Conservation (phyloP, 1,140 invertebrate genomes). For the Drosophila aff. region DNA sequence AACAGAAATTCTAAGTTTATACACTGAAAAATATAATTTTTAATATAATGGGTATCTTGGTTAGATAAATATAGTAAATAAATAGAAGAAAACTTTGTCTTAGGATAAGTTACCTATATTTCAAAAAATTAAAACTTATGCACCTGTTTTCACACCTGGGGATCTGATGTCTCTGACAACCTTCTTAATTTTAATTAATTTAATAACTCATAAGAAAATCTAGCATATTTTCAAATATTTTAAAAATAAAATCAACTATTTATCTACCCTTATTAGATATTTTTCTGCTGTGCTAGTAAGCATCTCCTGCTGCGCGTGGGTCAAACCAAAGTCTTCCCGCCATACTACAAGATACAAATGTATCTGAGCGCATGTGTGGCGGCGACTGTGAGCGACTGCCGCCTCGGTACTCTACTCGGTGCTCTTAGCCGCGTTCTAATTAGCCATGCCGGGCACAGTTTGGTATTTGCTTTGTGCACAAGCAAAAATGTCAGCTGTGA, state of each 20-base stretch:
- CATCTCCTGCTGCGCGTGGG: conserved; percentile 49
- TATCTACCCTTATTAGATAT: not conserved
- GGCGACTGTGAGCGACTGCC: conserved; percentile 22
- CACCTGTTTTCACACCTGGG: too few species aligned
- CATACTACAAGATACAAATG: conserved; percentile 43
- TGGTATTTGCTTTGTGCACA: conserved; percentile 76
- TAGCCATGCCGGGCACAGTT: conserved; percentile 78
- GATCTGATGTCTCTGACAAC: not conserved
- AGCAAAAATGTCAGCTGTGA: conserved; percentile 79
- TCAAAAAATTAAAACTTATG: too few species aligned
- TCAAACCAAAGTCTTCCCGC: conserved; percentile 41
- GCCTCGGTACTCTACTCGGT: conserved; percentile 4
- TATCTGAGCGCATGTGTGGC: conserved; percentile 35
- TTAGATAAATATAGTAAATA: not conserved
- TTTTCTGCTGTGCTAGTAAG: conserved; percentile 5
- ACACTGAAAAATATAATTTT: not conserved
- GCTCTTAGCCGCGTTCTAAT: conserved; percentile 67
- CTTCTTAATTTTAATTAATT: not conserved
- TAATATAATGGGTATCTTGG: not conserved
- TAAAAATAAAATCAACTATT: not conserved
- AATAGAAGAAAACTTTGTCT: not conserved
- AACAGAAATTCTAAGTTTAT: conserved; percentile 15
- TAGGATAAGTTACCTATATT: not conserved
- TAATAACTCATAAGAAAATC: too few species aligned
- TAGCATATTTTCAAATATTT: too few species aligned